Base-by-base conservation (phyloP, 2,888 invertebrate species). In the Microplitis manilae region DNA sequence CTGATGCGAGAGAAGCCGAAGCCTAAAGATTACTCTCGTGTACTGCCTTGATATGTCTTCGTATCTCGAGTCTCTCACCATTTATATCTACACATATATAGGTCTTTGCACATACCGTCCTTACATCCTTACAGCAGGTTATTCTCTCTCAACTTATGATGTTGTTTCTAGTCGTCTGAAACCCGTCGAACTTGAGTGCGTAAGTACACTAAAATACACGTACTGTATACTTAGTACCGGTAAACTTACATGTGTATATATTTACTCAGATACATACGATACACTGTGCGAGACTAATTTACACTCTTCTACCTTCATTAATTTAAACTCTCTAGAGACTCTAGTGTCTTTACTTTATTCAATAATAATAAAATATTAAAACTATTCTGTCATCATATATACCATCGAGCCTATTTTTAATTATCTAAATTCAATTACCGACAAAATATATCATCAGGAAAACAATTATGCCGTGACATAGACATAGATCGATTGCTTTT, bases 401-500 rank as follows among this genome's bases (percentile, higher is more conserved):
- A 30, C 30, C 30, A 30, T 30, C 30, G 30, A 30, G 30, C 30
- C 2, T 30, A 30, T 30, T 30, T 30, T 30, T 30, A 30, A 30
- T 30, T 30, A 30, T 30, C 30, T 30, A 30, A 30, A 30, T 50
- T 50, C 13, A 50, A 50, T 50, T 50, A 50, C 50, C 50, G 9
- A 2, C 9, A 13, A 50, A 50, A 50, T 50, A 50, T 50, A 77
- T 75, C 73, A 50, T 50, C 50, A 50, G 50, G 50, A 13, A 50
- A 50, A 50, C 13, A 50, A 50, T 50, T 50, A 50, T 50, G 50
- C 50, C 50, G 50, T 50, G 50, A 50, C 73, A 75, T 65, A 68
- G 82, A 82, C 82, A 77, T 72, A 80, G 82, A 80, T 77, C 79
- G 82, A 82, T 81, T 75, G 76, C 77, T 76, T 78, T 79, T 80